Base-by-base conservation (phyloP, 2,888 invertebrate genomes). In the Diaphora mendica region DNA sequence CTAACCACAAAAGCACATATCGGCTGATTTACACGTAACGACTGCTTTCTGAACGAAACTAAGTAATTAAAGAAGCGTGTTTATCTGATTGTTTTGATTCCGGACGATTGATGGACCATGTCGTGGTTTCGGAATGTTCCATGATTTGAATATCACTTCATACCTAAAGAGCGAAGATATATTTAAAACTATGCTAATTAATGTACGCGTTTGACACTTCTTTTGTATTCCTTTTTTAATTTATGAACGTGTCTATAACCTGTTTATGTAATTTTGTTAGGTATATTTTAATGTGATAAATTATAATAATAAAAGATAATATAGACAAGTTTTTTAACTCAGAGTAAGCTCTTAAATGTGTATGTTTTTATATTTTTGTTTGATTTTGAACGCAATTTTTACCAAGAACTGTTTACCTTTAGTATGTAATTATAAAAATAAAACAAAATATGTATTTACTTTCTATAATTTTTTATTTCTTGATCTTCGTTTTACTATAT, bases 81-180 rank as follows among this genome's bases (percentile, higher is more conserved):
- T 94, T 93, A 94, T 95, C 92, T 88, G 90, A 94, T 93, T 94
- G 95, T 95, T 95, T 94, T 94, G 94, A 95, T 94, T 93, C 87
- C 86, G 86, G 86, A 87, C 90, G 92, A 93, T 94, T 93, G 93
- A 90, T 87, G 90, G 87, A 89, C 80, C 73, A 73, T 80, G 74
- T 70, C 70, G 73, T 68, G 75, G 77, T 81, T 74, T 78, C 73
- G 85, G 82, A 86, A 86, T 86, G 85, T 85, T 83, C 84, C 82
- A 79, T 80, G 75, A 76, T 76, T 84, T 78, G 79, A 74, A 79
- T 77, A 85, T 80, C 77, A 85, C 70, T 76, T 79, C 64, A 75
- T 73, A 73, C 78, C 78, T 78, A 78, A 78, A 78, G 73, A 35
- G 62, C 69, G 67, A 64, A 70, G 30, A 55, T 79, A 55, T 79